Percentiles rank a stretch among this genome's conserved stretches.
These are phyloP conservation scores for Cephus cinctus DNA, from an alignment of 1,140 invertebrate genomes.

Conservation along the genomic window DNA sequence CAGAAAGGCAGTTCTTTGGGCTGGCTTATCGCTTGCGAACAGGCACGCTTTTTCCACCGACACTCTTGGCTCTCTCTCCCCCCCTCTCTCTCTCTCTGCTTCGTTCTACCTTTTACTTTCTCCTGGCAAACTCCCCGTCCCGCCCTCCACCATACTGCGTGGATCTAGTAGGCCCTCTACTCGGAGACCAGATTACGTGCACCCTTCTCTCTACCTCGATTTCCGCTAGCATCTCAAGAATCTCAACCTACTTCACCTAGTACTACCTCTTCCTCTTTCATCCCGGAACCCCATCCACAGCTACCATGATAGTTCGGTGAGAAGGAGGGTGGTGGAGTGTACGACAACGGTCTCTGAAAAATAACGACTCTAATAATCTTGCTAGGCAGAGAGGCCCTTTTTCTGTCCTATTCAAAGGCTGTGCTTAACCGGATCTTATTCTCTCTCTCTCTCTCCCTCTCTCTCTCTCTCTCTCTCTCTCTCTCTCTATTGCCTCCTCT, in stretches of 20 bases:
- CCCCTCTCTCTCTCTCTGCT: background rate
- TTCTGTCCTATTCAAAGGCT: slow-evolving; percentile 9
- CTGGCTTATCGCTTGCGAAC: slow-evolving; percentile 40
- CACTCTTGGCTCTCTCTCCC: background rate
- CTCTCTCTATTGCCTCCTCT: background rate
- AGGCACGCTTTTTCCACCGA: slow-evolving; percentile 34
- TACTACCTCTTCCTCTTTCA: slow-evolving; percentile 6
- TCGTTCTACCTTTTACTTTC: slow-evolving; percentile 16
- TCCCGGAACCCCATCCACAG: slow-evolving; percentile 14
- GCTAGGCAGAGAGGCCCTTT: slow-evolving; percentile 23
- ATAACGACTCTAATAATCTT: slow-evolving; percentile 39
- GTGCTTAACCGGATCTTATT: too few relatives aligned
- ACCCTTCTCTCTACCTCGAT: slow-evolving; percentile 7
- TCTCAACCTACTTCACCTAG: background rate
- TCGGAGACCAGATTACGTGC: background rate
- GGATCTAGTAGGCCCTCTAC: background rate
- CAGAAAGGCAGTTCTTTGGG: slow-evolving; percentile 37
- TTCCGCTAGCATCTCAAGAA: slow-evolving; percentile 2
- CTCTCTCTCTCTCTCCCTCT: background rate
- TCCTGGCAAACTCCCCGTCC: slow-evolving; percentile 2
- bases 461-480: background rate
- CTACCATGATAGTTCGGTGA: slow-evolving; percentile 15
- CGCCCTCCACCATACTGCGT: background rate
- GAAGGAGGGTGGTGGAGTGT: too few relatives aligned
- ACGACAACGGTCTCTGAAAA: slow-evolving; percentile 28